Conservation (phyloP, 2,888 invertebrate species). For the Scaptomyza tumidula region DNA sequence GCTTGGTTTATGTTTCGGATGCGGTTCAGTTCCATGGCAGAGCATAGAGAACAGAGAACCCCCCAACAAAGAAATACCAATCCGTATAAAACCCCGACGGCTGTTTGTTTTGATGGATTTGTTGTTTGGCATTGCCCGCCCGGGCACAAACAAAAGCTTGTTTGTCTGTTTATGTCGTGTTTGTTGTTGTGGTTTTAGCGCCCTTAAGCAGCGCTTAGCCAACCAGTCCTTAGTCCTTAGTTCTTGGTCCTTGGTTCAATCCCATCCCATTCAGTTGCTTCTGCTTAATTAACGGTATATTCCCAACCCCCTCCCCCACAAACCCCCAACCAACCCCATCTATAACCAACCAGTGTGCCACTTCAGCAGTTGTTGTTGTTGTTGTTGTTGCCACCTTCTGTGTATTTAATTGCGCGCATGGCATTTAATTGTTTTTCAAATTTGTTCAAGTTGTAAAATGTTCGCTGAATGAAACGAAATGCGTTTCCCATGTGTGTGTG, state of each 20-base stretch:
- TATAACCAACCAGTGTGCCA: slow-evolving; percentile 45
- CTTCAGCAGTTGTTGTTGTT: slow-evolving; percentile 61
- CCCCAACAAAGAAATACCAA: slow-evolving; percentile 35
- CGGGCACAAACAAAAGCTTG: slow-evolving; percentile 67
- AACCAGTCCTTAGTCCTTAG: slow-evolving; percentile 5
- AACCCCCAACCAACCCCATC: slow-evolving; percentile 3
- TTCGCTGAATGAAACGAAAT: slow-evolving; percentile 64
- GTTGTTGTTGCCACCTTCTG: slow-evolving; percentile 79
- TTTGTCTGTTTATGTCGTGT: slow-evolving; percentile 78
- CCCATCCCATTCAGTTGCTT: slow-evolving; percentile 44
- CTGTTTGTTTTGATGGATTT: slow-evolving; percentile 82
- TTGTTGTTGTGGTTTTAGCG: slow-evolving; percentile 56
- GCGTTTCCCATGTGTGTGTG: slow-evolving; percentile 27
- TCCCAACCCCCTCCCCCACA: background rate
- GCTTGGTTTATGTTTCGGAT: slow-evolving; percentile 40
- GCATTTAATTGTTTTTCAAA: slow-evolving; percentile 84
- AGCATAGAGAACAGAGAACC: slow-evolving; percentile 12
- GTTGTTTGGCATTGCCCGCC: slow-evolving; percentile 59
- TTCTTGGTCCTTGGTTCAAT: slow-evolving; percentile 9
- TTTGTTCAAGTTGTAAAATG: slow-evolving; percentile 79
- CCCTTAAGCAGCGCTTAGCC: slow-evolving; percentile 49
- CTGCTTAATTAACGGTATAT: slow-evolving; percentile 82
- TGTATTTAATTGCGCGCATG: slow-evolving; percentile 84
- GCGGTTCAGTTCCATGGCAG: slow-evolving; percentile 28
- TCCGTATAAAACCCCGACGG: slow-evolving; percentile 61